Base-by-base conservation (phyloP, 53 echinoderm and acorn worm species). In the Actinopyga echinites region DNA sequence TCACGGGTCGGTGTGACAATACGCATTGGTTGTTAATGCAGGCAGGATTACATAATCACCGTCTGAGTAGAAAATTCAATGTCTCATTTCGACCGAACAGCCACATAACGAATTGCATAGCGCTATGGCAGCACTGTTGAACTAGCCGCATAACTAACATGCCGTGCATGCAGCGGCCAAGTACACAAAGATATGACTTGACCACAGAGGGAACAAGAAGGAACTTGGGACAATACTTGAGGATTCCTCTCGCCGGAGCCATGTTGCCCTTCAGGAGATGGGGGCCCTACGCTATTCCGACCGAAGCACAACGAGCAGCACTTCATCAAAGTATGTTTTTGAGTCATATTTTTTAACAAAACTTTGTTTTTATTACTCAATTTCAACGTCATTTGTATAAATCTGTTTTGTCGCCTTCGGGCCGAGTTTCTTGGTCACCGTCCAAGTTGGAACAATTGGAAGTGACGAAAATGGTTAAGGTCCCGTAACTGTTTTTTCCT, bases 261-360 rank as follows among this genome's bases (percentile, higher is more conserved):
- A 87, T 87, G 88, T 44, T 87, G 33, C 88, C 88, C 5, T 87
- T 74, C 53, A 71, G 80, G 57, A 58, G 88, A 83, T 87, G 88
- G 88, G 83, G 74, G 30, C 88, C 88, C 19, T 87, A 87, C 57
- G 69, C 88, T 64, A 69, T 87, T 64, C 35, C 88, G 30, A 69
- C 73, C 15, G 88, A 87, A 25, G 69, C 83, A 32, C 75, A 80
- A 32, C 71, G 88, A 21, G 65, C 88, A 13, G 49, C 83, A 8
- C 62, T 83, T 15, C 83, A 87, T 38, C 88, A 87, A 74, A 44
- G 83, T 87, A 38, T 36, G 60, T 60, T 38, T 75, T 75, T 24
- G 15, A 1, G 28, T 62, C 31, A 31, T 30, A 62, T 1, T 49
- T 49, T 49, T 15, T 49, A 17, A 49, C 49, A 49, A 0, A 15